A percentile compares a stretch with the other conserved stretches of the same genome.
phyloP scores from a whole-genome alignment of 2,113 vertebrate species.

The Sinocyclocheilus anshuiensis region DNA sequence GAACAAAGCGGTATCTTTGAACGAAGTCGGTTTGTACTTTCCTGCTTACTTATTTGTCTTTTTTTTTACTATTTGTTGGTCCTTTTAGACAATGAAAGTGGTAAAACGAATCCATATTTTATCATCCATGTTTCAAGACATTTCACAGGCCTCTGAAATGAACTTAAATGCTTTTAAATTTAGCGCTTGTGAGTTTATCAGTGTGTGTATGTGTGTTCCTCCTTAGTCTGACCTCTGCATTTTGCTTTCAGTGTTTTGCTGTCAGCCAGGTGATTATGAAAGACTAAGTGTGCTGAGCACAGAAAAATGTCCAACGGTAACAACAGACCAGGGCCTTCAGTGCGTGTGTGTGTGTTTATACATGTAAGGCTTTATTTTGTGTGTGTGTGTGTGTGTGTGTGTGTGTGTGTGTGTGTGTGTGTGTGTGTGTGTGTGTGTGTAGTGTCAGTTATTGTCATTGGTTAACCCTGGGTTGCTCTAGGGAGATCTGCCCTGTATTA shows the following conservation, averaged over 20 bases:
- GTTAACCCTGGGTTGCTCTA: neutral
- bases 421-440: no score
- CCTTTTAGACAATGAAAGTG: neutral
- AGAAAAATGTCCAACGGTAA: slow-evolving; percentile 6
- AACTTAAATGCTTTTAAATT: neutral
- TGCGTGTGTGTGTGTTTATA: slow-evolving; percentile 20
- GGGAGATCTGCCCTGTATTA: neutral
- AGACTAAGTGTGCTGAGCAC: slow-evolving; percentile 26
- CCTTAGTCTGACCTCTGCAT: slow-evolving; percentile 12
- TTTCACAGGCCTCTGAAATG: neutral
- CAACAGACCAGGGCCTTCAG: neutral
- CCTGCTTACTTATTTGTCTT: neutral
- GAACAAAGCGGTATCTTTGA: neutral
- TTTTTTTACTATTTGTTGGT: neutral
- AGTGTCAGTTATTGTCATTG: no score
- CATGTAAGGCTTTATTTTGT: slow-evolving; percentile 1
- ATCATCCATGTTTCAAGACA: neutral
- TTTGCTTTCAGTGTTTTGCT: slow-evolving; percentile 23
- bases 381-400: neutral
- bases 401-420: no score
- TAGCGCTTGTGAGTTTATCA: neutral
- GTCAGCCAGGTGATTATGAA: slow-evolving; percentile 28
- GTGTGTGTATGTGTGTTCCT: neutral
- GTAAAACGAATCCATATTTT: neutral
- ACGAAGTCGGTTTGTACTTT: neutral